These are phyloP conservation scores for Acanthornis magna DNA, from an alignment of 2,797 vertebrate genomes.

Conservation along the genomic window DNA sequence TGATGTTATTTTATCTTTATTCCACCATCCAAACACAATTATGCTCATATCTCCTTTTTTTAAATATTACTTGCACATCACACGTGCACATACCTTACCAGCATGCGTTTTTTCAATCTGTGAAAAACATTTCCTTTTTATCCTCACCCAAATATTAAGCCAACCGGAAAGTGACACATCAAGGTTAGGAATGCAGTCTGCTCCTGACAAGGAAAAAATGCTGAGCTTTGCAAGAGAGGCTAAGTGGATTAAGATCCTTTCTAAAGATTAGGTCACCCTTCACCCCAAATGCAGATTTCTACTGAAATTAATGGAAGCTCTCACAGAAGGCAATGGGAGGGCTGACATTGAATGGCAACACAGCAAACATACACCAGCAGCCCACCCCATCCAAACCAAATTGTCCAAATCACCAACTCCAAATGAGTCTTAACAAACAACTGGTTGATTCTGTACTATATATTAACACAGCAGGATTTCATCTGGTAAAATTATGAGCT, in stretches of 20 bases:
- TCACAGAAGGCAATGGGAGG: background rate
- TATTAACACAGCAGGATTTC: background rate
- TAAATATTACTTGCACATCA: background rate
- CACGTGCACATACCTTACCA: conserved; percentile 1
- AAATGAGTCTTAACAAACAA: background rate
- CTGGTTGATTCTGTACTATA: background rate
- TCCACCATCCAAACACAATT: background rate
- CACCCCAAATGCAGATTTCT: conserved; percentile 31
- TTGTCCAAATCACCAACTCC: background rate
- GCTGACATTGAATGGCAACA: background rate
- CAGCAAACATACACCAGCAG: background rate
- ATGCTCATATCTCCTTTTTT: background rate
- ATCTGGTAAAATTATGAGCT: background rate
- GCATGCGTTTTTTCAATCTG: background rate
- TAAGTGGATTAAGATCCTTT: conserved; percentile 65
- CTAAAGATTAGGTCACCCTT: conserved; percentile 53
- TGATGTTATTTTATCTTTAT: conserved; percentile 19
- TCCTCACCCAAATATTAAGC: conserved; percentile 43
- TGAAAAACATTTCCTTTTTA: conserved; percentile 51
- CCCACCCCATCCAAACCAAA: background rate
- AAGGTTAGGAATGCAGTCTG: conserved; percentile 60
- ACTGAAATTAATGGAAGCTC: conserved; percentile 26
- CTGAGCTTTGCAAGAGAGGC: conserved; percentile 38
- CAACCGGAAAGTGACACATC: conserved; percentile 62
- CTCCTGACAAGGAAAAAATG: conserved; percentile 52